Base-by-base conservation (phyloP, 1,140 invertebrate genomes). In the Leptopilina boulardi region DNA sequence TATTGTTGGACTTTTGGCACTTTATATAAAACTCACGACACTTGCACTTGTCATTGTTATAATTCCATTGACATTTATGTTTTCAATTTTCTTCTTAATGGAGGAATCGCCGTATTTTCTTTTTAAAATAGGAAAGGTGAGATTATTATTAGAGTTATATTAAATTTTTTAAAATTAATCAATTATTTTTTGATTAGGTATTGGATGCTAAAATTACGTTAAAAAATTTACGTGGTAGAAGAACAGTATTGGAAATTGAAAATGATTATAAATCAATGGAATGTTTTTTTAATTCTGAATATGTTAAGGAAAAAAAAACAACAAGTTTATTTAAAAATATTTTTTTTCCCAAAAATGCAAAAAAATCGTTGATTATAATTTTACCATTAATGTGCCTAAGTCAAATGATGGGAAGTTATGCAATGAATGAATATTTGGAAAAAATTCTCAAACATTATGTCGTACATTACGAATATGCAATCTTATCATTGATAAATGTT, bases 21-120 rank as follows among this genome's bases (percentile, higher is more conserved):
- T 77, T 5, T 71, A 80, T 19, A 11, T 74, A 5, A 42, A 78
- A 18, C 26, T 76, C 19, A 42, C 15, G 10, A 74, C 78, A 11
- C 15, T 78, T 0, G 21, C 79, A 0, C 11, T 74, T 3, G 19
- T 73, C 0, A 79, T 83, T 71, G 44, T 34, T 5, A 6, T 42
- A 1, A 0, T 78, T 3, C 38, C 78, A 5, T 30, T 80, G 3
- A 15, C 66, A 18, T 85, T 82, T 66, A n/a, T 80, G 1, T 11
- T 75, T 10, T 72, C 79, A 0, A 72, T 81, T 21, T 71, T 70
- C 18, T 21, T 47, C 0, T 80, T 77, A 71, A 82, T 85, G 78
- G 77, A 80, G 54, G 82, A 85, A 56, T 85, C 81, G 21, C 82
- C 84, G 6, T 80, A 79, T 47, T 84, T 77, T 73, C 51, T 82